A percentile compares a stretch with the other conserved stretches of the same genome.
Evolutionary conservation across 2,888 invertebrate genomes (phyloP).

Genomic region (Oscheius sp.): DNA sequence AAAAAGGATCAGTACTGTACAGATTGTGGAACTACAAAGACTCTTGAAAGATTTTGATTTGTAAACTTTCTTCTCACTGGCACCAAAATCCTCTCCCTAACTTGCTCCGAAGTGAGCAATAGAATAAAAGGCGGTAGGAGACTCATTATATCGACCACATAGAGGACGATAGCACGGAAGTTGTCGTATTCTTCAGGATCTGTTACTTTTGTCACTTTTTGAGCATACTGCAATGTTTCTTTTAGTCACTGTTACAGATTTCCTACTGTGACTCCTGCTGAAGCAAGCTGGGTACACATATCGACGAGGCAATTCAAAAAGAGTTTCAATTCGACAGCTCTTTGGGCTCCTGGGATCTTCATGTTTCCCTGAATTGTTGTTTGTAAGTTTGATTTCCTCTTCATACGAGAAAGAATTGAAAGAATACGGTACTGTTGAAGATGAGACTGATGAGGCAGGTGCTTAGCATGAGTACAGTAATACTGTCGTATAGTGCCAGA

Average conservation of each 20-base stretch:
- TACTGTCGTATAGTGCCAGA: neutral
- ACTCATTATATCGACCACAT: constrained; percentile 6
- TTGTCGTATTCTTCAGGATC: constrained; percentile 4
- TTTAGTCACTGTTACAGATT: neutral
- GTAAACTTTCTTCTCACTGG: neutral
- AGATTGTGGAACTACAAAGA: no score
- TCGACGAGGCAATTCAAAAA: constrained; percentile 11
- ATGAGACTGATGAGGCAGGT: neutral
- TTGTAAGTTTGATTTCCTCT: neutral
- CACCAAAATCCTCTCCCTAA: neutral
- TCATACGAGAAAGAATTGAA: neutral
- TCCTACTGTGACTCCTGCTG: constrained; percentile 7
- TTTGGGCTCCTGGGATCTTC: constrained; percentile 1
- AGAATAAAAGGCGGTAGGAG: constrained; percentile 16
- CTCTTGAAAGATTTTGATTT: no score
- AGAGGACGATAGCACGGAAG: neutral
- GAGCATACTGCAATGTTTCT: neutral
- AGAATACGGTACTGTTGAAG: constrained; percentile 12
- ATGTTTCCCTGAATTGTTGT: constrained; percentile 1
- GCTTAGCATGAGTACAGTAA: neutral
- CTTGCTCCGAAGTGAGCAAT: constrained; percentile 1
- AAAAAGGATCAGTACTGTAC: no score
- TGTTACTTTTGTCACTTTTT: neutral
- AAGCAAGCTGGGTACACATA: neutral
- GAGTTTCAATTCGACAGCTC: neutral